Evolutionary conservation across 2,113 vertebrate genomes (phyloP), one percentile per base, ranked within the genome.

Genomic region (Colistium nudipinnis): DNA sequence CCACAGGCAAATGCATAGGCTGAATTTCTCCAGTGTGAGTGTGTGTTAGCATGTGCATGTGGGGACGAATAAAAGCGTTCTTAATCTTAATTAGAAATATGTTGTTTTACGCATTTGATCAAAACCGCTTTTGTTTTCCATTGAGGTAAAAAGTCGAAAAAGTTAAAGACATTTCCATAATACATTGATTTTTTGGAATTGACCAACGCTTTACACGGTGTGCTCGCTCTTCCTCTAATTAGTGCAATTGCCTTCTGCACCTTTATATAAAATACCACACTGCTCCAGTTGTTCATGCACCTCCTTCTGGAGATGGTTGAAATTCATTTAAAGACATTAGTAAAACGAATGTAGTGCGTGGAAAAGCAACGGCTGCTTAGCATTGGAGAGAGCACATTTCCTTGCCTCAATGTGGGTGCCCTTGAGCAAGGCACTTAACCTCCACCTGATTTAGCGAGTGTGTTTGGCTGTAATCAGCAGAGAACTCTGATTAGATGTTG

Each of bases 391-490:
- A 11, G 9, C 22, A 22, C 24, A 24, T 2, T 22, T 27, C 4
- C 7, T 17, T 55, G 39, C 39, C 14, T 31, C 13, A 45, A 20
- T 53, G 10, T 60, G 51, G 41, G 14, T 61, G 48, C 65, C 48
- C 60, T 70, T 72, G 35, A 72, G 57, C 68, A 72, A 62, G 39
- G 39, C 62, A 76, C 44, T 52, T 52, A 67, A 68, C 27, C 48
- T 63, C 39, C 44, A 66, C 67, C 62, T 62, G 30, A 30, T 62
- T 45, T 22, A 39, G 35, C 53, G 35, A 64, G 41, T 47, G 12
- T 48, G 52, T 47, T 36, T 6, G n/a, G 25, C 22, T 6, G 0
- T 43, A 52, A 49, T 54, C 49, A 57, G 74, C 36, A 28, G 27
- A 43, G 25, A 53, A 54, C 39, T 39, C n/a, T 55, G 39, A 53